These are phyloP conservation scores for Chiridota heheva DNA, from an alignment of 35 echinoderm and acorn worm species.

Conservation along the genomic window DNA sequence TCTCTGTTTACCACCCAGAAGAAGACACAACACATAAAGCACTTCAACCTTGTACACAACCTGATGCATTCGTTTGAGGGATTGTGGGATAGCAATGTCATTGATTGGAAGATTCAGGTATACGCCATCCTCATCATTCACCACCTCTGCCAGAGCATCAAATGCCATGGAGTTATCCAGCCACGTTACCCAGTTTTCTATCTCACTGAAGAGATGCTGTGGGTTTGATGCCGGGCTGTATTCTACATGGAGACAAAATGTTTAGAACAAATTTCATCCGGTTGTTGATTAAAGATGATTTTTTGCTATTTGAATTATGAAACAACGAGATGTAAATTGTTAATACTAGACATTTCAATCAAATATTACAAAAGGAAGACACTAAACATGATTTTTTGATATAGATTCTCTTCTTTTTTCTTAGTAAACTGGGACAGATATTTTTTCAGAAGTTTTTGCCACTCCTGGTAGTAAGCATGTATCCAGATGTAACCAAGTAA, in stretches of 20 bases:
- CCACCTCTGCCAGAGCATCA: slow-evolving; percentile 93
- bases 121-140: slow-evolving; percentile 79
- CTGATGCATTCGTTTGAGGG: slow-evolving; percentile 93
- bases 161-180: slow-evolving; percentile 97
- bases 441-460: too few relatives aligned
- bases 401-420: too few relatives aligned
- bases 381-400: too few relatives aligned
- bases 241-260: slow-evolving; percentile 44
- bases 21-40: slow-evolving; percentile 86
- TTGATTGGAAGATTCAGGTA: slow-evolving; percentile 79
- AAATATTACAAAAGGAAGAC: too few relatives aligned
- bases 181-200: slow-evolving; percentile 99
- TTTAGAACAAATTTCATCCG: neutral
- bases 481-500: too few relatives aligned
- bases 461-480: too few relatives aligned
- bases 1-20: slow-evolving; percentile 90
- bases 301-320: too few relatives aligned
- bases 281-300: too few relatives aligned
- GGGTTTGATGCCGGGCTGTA: slow-evolving; percentile 24
- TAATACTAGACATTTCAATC: too few relatives aligned
- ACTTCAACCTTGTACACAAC: slow-evolving; percentile 98
- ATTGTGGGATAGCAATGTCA: slow-evolving; percentile 69
- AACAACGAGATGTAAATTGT: too few relatives aligned
- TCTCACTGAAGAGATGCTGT: slow-evolving; percentile 76
- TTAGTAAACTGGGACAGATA: too few relatives aligned